Conservation (phyloP, 1,140 invertebrate species). For the Venturia canescens region DNA sequence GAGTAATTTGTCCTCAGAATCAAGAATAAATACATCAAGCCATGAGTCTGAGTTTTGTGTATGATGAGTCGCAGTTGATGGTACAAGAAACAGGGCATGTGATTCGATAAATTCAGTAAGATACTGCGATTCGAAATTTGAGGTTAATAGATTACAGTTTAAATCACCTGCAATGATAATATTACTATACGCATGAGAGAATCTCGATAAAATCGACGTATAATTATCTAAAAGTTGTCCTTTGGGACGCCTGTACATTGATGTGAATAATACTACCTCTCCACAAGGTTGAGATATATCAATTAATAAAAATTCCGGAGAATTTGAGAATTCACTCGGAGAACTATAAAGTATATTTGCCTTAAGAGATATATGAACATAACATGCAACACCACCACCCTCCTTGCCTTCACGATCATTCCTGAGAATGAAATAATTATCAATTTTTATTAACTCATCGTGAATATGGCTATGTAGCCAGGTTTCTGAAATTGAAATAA, state of each 20-base stretch:
- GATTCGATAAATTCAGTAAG: not conserved
- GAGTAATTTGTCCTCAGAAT: conserved; percentile 25
- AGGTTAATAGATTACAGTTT: conserved; percentile 16
- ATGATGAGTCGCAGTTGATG: conserved; percentile 12
- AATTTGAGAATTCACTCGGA: not conserved
- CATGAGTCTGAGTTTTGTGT: conserved; percentile 26
- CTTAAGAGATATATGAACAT: conserved; percentile 15
- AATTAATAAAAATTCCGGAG: not conserved
- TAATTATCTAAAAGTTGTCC: not conserved
- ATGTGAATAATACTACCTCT: not conserved
- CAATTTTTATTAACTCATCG: not conserved
- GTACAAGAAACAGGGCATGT: conserved; percentile 10
- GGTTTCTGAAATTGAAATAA: conserved; percentile 8
- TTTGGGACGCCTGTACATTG: not conserved
- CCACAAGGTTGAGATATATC: too few relatives aligned
- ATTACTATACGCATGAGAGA: conserved; percentile 27
- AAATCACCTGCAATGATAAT: conserved; percentile 19
- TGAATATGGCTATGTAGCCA: conserved; percentile 7
- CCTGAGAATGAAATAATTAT: conserved; percentile 11
- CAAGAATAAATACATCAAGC: conserved; percentile 39
- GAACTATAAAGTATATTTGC: not conserved
- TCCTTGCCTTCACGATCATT: not conserved
- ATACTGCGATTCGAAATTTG: conserved; percentile 11
- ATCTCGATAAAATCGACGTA: not conserved
- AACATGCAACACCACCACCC: conserved; percentile 8